Base-by-base conservation (phyloP, 2,888 invertebrate species). In the Drosophila nr. perissopoda region DNA sequence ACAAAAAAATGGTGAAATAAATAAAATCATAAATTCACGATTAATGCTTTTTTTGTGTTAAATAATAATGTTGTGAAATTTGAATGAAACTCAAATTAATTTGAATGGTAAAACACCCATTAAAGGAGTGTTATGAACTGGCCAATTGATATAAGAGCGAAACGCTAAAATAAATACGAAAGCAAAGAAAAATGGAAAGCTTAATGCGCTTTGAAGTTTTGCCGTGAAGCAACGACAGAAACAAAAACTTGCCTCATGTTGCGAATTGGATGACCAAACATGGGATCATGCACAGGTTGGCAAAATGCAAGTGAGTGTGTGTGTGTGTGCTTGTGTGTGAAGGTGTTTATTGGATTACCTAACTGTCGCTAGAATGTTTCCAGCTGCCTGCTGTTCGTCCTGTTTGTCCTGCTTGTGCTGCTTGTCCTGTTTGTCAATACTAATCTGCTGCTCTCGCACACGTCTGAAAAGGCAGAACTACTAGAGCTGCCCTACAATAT, bases 281-380 rank as follows among this genome's bases (percentile, higher is more conserved):
- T 69, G 70, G 56, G 74, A 42, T 56, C 66, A 53, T 36, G 18
- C 42, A 34, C 51, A 65, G 57, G 75, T 27, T 42, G 46, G 52
- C 58, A 21, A 21, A 52, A 13, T 27, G 3, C 42, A 11, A 49
- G 31, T 38, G 8, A 21, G 25, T 36, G 53, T 60, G 18, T 27
- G 42, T 36, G 34, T 59, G 40, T 38, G 21, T 46, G 21, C n/a
- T n/a, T 42, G 33, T 40, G 18, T 63, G 16, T 61, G 29, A 38
- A 69, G 70, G 80, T 80, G 85, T 80, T 89, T 89, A 87, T 84
- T 85, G 88, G 84, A 85, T 89, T 85, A 89, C 65, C 76, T 56
- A 68, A 70, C 78, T 78, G 78, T 80, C 81, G 76, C 65, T 67
- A 72, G 62, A 67, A 54, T 76, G 72, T 65, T 61, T 65, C 67